Conservation (phyloP, 2,888 invertebrate species). For the Endotricha flammealis region DNA sequence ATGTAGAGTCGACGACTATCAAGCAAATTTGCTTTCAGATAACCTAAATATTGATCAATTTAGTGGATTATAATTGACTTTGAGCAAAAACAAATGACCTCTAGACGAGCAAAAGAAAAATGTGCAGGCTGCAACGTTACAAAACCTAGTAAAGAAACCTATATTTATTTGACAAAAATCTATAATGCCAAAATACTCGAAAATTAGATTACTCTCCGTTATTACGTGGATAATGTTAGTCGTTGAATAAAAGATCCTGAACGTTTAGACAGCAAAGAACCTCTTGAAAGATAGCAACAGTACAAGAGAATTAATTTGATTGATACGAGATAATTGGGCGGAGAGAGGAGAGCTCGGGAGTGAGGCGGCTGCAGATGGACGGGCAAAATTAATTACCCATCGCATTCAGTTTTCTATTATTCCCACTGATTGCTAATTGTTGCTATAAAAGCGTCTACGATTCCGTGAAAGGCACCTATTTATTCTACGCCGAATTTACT, state of each 20-base stretch:
- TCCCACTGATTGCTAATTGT: constrained; percentile 24
- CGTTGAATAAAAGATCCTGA: constrained; percentile 10
- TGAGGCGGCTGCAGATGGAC: constrained; percentile 32
- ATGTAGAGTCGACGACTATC: too few relatives aligned
- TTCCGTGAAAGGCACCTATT: constrained; percentile 6
- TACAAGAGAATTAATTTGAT: constrained; percentile 32
- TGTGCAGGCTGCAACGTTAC: neutral
- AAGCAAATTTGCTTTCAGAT: too few relatives aligned
- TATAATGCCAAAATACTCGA: neutral
- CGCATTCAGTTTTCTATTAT: constrained; percentile 34
- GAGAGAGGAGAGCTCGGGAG: constrained; percentile 30
- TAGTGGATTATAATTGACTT: too few relatives aligned
- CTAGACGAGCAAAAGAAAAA: too few relatives aligned
- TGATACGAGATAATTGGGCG: constrained; percentile 41
- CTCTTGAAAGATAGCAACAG: constrained; percentile 17
- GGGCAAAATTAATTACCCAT: constrained; percentile 40
- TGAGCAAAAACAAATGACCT: too few relatives aligned
- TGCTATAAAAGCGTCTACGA: constrained; percentile 17
- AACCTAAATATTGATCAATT: too few relatives aligned
- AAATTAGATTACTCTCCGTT: neutral
- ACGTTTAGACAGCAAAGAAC: constrained; percentile 15
- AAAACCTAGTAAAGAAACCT: too few relatives aligned
- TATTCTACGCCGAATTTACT: neutral
- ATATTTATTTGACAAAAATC: too few relatives aligned
- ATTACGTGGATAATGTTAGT: constrained; percentile 7